Base-by-base conservation (phyloP, 2,113 vertebrate species). In the Misgurnus mizolepis region DNA sequence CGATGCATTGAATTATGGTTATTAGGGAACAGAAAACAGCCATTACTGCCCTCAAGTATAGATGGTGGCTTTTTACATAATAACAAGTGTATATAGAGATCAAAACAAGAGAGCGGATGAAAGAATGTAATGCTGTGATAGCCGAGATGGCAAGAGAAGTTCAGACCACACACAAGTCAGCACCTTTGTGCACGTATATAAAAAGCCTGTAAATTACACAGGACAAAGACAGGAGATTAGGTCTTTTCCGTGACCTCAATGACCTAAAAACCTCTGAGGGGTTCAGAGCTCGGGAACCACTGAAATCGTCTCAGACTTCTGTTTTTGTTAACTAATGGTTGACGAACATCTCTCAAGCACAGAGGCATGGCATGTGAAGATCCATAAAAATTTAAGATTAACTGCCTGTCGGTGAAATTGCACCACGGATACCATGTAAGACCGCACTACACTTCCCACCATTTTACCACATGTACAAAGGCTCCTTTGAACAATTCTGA, bases 151-250 rank as follows among this genome's bases (percentile, higher is more conserved):
- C 72, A 14, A 50, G 74, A 41, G 11, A 65, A 34, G 56, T 22
- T 50, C 5, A 61, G 88, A 88, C 90, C 90, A 89, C 91, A 91
- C 91, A 90, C 86, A 89, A 80, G 66, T 75, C 67, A 18, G 41
- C 70, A 64, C 65, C 43, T 82, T 56, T 78, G 76, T 61, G 68
- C 75, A 68, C 83, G 81, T 74, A 65, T 82, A 84, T 81, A 86
- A 85, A 89, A 80, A 79, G 73, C 78, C 79, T 74, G 80, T 90
- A 87, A 88, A 90, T 68, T 65, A 83, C 49, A 14, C 41, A 75
- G 56, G 77, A 85, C 78, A 76, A 76, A 84, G 86, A 84, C 82
- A 73, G 70, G 79, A 65, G 72, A 80, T 81, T 62, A 70, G 67
- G 60, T 70, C 69, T 81, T 79, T 80, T 55, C 49, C 6, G 49